Conservation (phyloP, 1,140 invertebrate genomes). For the Mya arenaria region DNA sequence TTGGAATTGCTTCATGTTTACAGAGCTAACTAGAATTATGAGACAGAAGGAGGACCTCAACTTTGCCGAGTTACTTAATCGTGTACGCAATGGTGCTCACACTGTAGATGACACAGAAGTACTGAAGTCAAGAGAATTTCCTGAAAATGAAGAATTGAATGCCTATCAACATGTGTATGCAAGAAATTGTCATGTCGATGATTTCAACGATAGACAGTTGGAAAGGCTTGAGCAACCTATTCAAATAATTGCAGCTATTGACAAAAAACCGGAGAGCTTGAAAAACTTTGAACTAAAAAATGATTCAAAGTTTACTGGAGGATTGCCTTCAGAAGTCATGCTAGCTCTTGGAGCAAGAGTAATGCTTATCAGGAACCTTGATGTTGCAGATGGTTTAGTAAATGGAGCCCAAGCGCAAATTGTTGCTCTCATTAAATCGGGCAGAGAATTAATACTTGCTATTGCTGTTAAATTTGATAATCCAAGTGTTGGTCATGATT, state of each 20-base stretch:
- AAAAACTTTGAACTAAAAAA: background rate
- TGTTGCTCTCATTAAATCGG: conserved; percentile 32
- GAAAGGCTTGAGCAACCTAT: background rate
- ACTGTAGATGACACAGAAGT: background rate
- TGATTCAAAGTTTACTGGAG: conserved; percentile 7
- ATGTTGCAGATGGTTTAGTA: conserved; percentile 56
- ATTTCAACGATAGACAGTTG: background rate
- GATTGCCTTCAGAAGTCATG: background rate
- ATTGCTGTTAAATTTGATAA: conserved; percentile 20
- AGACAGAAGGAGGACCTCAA: background rate
- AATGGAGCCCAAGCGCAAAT: conserved; percentile 56
- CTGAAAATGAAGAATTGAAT: background rate
- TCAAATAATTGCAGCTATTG: background rate
- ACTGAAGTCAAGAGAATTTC: background rate
- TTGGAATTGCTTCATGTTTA: background rate
- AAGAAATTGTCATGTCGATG: conserved; percentile 27
- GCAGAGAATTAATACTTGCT: background rate
- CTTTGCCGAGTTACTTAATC: conserved; percentile 16
- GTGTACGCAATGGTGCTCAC: background rate
- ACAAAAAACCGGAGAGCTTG: background rate
- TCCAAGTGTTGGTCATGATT: background rate
- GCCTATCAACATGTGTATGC: background rate
- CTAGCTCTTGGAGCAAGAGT: conserved; percentile 39
- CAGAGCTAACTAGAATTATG: background rate
- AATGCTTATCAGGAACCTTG: conserved; percentile 57